phyloP scores from a whole-genome alignment of 1,140 invertebrate species.

The Aricia agestis region DNA sequence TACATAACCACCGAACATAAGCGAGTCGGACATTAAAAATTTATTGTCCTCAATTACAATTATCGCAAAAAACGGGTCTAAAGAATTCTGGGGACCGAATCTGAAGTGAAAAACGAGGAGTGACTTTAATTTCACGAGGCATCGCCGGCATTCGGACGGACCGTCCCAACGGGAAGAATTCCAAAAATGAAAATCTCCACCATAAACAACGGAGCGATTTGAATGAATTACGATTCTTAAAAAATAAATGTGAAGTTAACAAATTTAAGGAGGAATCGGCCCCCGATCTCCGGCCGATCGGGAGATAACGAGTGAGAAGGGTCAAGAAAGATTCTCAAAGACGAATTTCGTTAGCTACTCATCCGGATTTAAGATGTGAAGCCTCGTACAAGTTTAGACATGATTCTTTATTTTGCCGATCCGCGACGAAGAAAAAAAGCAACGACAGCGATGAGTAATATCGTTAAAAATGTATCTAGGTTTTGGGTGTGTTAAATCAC shows the following conservation, averaged over 20 bases:
- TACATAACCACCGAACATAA: slow-evolving; percentile 31
- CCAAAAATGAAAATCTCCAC: slow-evolving; percentile 71
- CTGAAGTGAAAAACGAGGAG: slow-evolving; percentile 57
- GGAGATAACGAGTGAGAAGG: slow-evolving; percentile 61
- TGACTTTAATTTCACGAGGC: slow-evolving; percentile 65
- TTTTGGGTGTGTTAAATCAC: slow-evolving; percentile 22
- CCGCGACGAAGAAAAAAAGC: slow-evolving; percentile 49
- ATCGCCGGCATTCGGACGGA: slow-evolving; percentile 54
- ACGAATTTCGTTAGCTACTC: slow-evolving; percentile 53
- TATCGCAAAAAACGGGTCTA: slow-evolving; percentile 59
- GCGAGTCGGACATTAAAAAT: slow-evolving; percentile 57
- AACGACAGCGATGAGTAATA: slow-evolving; percentile 49
- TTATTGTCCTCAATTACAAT: slow-evolving; percentile 70
- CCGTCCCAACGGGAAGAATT: slow-evolving; percentile 47
- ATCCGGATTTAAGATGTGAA: slow-evolving; percentile 60
- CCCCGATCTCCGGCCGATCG: slow-evolving; percentile 39
- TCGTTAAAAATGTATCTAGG: slow-evolving; percentile 44
- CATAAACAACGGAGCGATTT: slow-evolving; percentile 73
- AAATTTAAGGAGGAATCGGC: slow-evolving; percentile 56
- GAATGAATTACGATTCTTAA: slow-evolving; percentile 68
- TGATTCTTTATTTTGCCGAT: slow-evolving; percentile 45
- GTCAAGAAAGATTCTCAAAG: slow-evolving; percentile 44
- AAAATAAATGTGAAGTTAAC: slow-evolving; percentile 60
- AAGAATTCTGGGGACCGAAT: slow-evolving; percentile 58
- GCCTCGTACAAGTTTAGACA: slow-evolving; percentile 60